phyloP scores from a whole-genome alignment of 2,888 invertebrate genomes.

The Drosophila mimica region DNA sequence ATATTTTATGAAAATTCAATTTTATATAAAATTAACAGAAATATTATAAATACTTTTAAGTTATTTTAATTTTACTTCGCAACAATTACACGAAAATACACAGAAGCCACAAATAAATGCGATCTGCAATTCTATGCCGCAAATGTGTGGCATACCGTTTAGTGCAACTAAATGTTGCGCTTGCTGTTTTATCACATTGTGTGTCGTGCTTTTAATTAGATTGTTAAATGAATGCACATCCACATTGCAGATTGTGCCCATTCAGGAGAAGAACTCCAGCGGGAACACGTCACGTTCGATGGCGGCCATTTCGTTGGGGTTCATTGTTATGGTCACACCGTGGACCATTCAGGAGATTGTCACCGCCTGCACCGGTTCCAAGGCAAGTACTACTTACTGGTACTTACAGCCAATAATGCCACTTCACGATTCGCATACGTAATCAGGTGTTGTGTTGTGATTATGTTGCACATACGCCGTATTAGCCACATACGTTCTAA shows the following conservation, averaged over 20 bases:
- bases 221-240: constrained; percentile 17
- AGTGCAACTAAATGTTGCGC: not conserved
- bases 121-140: not conserved
- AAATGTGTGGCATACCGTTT: constrained; percentile 7
- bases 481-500: constrained; percentile 29
- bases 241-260: constrained; percentile 81
- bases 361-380: constrained; percentile 94
- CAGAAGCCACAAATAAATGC: not conserved
- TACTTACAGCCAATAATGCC: not conserved
- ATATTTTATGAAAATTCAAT: not conserved
- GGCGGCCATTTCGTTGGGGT: constrained; percentile 96
- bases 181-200: not conserved
- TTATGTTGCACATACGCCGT: constrained; percentile 42
- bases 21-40: not conserved
- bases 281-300: constrained; percentile 94
- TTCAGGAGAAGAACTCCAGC: constrained; percentile 87
- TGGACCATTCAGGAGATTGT: constrained; percentile 96
- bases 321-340: constrained; percentile 95
- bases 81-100: not conserved
- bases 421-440: constrained; percentile 55
- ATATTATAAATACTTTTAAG: not conserved
- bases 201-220: constrained; percentile 31
- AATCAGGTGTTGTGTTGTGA: constrained; percentile 36
- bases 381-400: constrained; percentile 85
- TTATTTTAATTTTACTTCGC: not conserved